Evolutionary conservation across 2,797 vertebrate species (phyloP), one percentile per base, ranked within the genome.

Genomic region (Cyclopterus lumpus): DNA sequence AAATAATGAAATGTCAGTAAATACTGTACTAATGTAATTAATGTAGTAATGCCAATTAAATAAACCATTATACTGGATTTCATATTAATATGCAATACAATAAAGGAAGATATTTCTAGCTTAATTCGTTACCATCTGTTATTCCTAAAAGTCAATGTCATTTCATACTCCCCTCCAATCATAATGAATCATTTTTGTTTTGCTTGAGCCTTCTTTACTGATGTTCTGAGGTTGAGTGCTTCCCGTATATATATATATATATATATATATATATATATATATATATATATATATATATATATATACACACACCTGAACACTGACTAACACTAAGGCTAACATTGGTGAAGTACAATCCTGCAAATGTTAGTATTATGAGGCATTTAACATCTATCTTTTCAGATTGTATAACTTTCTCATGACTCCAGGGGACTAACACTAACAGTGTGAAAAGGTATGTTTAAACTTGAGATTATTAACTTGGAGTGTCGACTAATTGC

Each of bases 81-180:
- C 10, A 77, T 20, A 46, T 61, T 58, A 53, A 48, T 22, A 64
- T 70, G 2, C 57, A 48, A 63, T 44, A 42, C 14, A 62, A 62
- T 40, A 18, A 42, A 42, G 0, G 24, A 24, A 36, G 6, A 24
- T 28, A 53, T 40, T 44, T 48, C 6, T 57, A 24, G 20, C 7
- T 44, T 26, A 44, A 79, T 58, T 78, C 76, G 15, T 32, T 6
- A 4, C 67, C 32, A 80, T 32, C 42, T 67, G 66, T 66, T 77
- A 14, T 67, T 73, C 26, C 48, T 68, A 28, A 82, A 78, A 69
- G 34, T 76, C 40, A 81, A 76, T 54, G 46, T 76, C 34, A 79
- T 74, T 77, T 65, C 42, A 84, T 80, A 73, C 59, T 65, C 5
- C 7, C 20, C 8, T 71, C 42, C 36, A 55, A 60, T 73, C 32